Percentiles rank a stretch among this genome's conserved stretches.
phyloP scores from a whole-genome alignment of 2,888 invertebrate species.

The Apodemia duryi region DNA sequence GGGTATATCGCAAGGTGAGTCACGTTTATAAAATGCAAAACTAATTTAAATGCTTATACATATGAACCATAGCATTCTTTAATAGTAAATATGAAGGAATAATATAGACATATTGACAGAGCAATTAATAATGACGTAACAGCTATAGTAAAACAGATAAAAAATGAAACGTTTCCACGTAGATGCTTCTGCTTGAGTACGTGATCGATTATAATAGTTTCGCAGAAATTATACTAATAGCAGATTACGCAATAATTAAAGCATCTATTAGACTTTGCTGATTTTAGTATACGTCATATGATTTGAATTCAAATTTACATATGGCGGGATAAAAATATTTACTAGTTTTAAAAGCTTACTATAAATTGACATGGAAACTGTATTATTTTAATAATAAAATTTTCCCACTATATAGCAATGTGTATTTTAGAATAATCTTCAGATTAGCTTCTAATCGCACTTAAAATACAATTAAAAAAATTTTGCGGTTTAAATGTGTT shows the following conservation, averaged over 20 bases:
- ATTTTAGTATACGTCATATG: slow-evolving; percentile 31
- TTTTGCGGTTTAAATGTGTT: neutral
- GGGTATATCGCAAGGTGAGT: slow-evolving; percentile 93
- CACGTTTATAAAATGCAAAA: slow-evolving; percentile 30
- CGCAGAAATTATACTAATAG: slow-evolving; percentile 52
- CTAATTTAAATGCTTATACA: slow-evolving; percentile 18
- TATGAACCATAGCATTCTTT: slow-evolving; percentile 19
- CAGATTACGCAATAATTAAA: slow-evolving; percentile 60
- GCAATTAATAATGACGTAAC: slow-evolving; percentile 59
- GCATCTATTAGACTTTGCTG: slow-evolving; percentile 42
- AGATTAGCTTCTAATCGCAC: neutral
- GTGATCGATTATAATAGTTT: slow-evolving; percentile 59
- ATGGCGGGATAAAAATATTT: slow-evolving; percentile 9
- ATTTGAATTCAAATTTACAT: slow-evolving; percentile 2
- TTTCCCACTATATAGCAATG: neutral
- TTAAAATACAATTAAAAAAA: neutral
- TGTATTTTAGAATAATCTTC: neutral
- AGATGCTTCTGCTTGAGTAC: slow-evolving; percentile 49
- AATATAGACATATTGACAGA: neutral
- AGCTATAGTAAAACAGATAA: slow-evolving; percentile 42
- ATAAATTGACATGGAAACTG: neutral
- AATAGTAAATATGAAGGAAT: neutral
- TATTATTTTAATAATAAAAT: neutral
- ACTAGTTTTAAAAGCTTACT: neutral
- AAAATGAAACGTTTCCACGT: slow-evolving; percentile 53